These are phyloP conservation scores for Triplophysa dalaica DNA, from an alignment of 2,113 vertebrate species.

Conservation along the genomic window DNA sequence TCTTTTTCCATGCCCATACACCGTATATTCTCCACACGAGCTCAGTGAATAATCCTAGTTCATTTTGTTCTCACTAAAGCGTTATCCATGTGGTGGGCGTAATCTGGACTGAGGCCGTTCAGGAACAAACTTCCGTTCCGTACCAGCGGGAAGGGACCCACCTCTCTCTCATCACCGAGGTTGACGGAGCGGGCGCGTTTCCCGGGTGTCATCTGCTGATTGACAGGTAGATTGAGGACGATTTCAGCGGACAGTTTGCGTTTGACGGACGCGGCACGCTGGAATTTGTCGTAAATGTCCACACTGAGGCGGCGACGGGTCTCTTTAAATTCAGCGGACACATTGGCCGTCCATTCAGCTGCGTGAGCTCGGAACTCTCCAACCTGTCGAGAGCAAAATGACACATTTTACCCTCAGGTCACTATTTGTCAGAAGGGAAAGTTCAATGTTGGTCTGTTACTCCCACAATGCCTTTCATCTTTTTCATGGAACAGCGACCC, in stretches of 20 bases:
- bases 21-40: not conserved
- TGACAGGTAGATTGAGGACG: constrained; percentile 76
- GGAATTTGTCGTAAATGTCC: constrained; percentile 97
- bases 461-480: too few relatives aligned
- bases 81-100: constrained; percentile 82
- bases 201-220: constrained; percentile 90
- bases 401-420: too few relatives aligned
- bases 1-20: too few relatives aligned
- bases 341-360: constrained; percentile 96
- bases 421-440: too few relatives aligned
- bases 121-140: constrained; percentile 92
- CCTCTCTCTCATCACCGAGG: constrained; percentile 78
- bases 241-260: constrained; percentile 94
- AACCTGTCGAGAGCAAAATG: constrained; percentile 72
- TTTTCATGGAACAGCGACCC: too few relatives aligned
- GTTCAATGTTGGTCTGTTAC: too few relatives aligned
- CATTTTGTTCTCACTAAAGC: constrained; percentile 91
- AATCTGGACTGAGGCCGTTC: constrained; percentile 93
- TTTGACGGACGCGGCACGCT: constrained; percentile 94
- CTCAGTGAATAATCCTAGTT: constrained; percentile 32
- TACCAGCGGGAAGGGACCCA: constrained; percentile 74
- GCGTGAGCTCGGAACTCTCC: constrained; percentile 96
- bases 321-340: constrained; percentile 97
- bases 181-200: constrained; percentile 92
- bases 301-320: constrained; percentile 92